Percentiles rank a stretch among this genome's conserved stretches.
These are phyloP conservation scores for Antheraea pernyi DNA, from an alignment of 1,140 invertebrate species.

Conservation along the genomic window DNA sequence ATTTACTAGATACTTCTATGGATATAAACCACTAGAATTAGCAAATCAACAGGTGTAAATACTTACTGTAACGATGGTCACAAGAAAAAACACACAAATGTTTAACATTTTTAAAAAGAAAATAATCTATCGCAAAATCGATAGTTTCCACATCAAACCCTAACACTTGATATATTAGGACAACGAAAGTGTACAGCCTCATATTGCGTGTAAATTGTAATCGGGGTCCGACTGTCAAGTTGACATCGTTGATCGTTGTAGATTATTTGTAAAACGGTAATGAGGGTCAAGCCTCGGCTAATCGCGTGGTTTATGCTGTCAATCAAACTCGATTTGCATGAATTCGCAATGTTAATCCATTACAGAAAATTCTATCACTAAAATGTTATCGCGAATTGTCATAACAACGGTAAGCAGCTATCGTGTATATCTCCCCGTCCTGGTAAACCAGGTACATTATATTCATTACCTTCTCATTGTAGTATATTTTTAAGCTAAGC, in stretches of 20 bases:
- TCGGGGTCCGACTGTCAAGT: not conserved
- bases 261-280: not conserved
- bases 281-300: not conserved
- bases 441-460: too few relatives aligned
- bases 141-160: not conserved
- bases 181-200: not conserved
- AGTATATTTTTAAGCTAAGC: too few relatives aligned
- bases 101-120: slow-evolving; percentile 21
- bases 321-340: slow-evolving; percentile 5
- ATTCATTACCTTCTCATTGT: too few relatives aligned
- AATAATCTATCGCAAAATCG: slow-evolving; percentile 23
- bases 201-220: not conserved
- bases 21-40: too few relatives aligned
- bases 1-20: too few relatives aligned
- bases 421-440: not conserved
- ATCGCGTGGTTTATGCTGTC: slow-evolving; percentile 4
- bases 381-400: not conserved
- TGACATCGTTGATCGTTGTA: not conserved
- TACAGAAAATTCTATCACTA: not conserved
- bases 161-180: not conserved
- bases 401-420: not conserved
- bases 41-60: too few relatives aligned
- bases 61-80: slow-evolving; percentile 22
- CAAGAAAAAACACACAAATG: slow-evolving; percentile 26
- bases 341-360: not conserved